phyloP scores from a whole-genome alignment of 2,888 invertebrate species.

The Malacosoma neustria region DNA sequence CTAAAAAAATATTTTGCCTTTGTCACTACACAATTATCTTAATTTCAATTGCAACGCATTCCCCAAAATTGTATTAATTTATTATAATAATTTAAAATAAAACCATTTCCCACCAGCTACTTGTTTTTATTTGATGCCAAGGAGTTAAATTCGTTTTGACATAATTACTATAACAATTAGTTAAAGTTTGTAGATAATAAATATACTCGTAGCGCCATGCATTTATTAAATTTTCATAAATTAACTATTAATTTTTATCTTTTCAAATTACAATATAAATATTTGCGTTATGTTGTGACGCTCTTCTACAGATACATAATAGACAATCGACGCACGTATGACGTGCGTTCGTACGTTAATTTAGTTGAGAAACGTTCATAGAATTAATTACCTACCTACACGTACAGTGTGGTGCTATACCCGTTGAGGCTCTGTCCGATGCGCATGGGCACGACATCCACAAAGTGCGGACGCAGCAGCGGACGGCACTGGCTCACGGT shows the following conservation, averaged over 20 bases:
- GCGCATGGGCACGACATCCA: constrained; percentile 19
- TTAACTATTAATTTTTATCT: no score
- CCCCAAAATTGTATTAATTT: background rate
- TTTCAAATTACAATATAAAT: background rate
- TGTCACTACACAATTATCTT: no score
- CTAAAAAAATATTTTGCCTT: no score
- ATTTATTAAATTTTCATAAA: no score
- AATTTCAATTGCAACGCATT: background rate
- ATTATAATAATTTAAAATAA: background rate
- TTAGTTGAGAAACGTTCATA: constrained; percentile 40
- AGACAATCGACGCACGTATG: constrained; percentile 17
- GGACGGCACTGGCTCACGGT: constrained; percentile 17
- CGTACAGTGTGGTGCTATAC: constrained; percentile 16
- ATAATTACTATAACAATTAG: background rate
- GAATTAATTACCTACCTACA: constrained; percentile 45
- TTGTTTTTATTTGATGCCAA: background rate
- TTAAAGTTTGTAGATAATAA: background rate
- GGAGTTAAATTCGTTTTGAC: background rate
- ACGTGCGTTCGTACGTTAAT: constrained; percentile 33
- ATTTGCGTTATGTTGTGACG: constrained; percentile 1
- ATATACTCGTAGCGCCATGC: background rate
- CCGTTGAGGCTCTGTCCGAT: constrained; percentile 10
- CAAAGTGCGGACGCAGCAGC: constrained; percentile 16
- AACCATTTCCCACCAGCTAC: background rate
- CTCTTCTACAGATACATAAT: no score